Conservation (phyloP, 2,888 invertebrate genomes). For the Drosophila engyochracea region DNA sequence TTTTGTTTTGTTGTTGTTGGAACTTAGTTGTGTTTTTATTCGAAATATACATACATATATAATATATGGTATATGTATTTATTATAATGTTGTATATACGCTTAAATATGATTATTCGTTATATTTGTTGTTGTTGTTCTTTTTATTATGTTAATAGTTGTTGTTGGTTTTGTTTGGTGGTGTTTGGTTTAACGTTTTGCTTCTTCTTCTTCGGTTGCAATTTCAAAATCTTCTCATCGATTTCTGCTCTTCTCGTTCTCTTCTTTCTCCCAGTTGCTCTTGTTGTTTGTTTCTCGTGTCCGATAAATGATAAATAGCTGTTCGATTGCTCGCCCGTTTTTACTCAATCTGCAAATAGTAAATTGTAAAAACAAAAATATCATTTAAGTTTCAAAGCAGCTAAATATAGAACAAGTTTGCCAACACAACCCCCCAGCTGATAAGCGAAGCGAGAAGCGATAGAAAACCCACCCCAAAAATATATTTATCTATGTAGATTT, state of each 20-base stretch:
- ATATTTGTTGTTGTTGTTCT: slow-evolving; percentile 55
- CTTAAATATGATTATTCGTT: slow-evolving; percentile 82
- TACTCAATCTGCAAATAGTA: slow-evolving; percentile 76
- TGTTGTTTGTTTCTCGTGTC: slow-evolving; percentile 16
- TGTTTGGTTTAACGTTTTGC: slow-evolving; percentile 76
- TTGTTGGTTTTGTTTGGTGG: slow-evolving; percentile 85
- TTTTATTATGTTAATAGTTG: slow-evolving; percentile 80
- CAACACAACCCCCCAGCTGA: neutral
- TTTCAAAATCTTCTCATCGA: slow-evolving; percentile 64
- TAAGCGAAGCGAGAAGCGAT: slow-evolving; percentile 15
- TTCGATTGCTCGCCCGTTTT: slow-evolving; percentile 82
- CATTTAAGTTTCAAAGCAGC: neutral
- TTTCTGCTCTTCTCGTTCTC: slow-evolving; percentile 52
- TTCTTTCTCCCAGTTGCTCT: slow-evolving; percentile 15
- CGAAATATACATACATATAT: slow-evolving; percentile 62
- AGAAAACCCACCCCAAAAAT: slow-evolving; percentile 26
- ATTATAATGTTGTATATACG: slow-evolving; percentile 69
- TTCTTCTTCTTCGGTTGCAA: slow-evolving; percentile 57
- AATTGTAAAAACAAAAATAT: slow-evolving; percentile 3
- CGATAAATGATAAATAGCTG: slow-evolving; percentile 74
- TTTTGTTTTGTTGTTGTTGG: slow-evolving; percentile 75
- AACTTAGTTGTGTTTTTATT: slow-evolving; percentile 81
- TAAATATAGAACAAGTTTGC: neutral
- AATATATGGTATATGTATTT: slow-evolving; percentile 65
- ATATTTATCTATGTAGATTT: slow-evolving; percentile 2